A percentile compares a stretch with the other conserved stretches of the same genome.
These are phyloP conservation scores for Dicaeum eximium DNA, from an alignment of 2,113 vertebrate species.

Conservation along the genomic window DNA sequence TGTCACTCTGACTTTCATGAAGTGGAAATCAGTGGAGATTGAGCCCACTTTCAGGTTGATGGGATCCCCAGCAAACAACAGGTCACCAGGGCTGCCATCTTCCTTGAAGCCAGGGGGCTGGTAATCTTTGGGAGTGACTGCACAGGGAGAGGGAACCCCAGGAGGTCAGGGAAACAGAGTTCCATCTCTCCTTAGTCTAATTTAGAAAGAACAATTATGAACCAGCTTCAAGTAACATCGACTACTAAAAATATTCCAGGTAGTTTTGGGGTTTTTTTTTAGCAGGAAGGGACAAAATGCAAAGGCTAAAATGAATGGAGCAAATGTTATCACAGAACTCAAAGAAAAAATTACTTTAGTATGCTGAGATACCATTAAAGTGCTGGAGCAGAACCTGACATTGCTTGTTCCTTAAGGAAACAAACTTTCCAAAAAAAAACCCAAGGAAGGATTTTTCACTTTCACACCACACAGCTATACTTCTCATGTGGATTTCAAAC, in stretches of 20 bases:
- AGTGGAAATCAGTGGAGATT: conserved; percentile 71
- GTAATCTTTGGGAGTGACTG: conserved; percentile 76
- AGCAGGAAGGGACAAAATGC: neutral
- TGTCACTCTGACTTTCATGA: conserved; percentile 71
- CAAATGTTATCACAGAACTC: neutral
- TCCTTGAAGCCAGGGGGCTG: conserved; percentile 78
- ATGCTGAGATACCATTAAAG: neutral
- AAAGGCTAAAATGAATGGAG: neutral
- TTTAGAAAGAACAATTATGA: neutral
- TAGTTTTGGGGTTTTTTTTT: neutral
- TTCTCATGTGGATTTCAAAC: neutral
- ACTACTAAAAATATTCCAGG: neutral
- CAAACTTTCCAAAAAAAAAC: neutral
- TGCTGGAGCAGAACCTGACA: neutral
- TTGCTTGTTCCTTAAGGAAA: neutral
- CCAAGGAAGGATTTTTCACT: neutral
- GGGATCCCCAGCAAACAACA: conserved; percentile 71
- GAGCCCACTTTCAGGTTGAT: conserved; percentile 67
- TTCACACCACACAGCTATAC: neutral
- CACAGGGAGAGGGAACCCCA: neutral
- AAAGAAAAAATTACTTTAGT: neutral
- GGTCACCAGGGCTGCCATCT: conserved; percentile 2
- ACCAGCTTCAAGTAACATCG: neutral
- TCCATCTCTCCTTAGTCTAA: neutral
- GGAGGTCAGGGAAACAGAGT: neutral